phyloP scores from a whole-genome alignment of 2,888 invertebrate species.

The Pterobdella sp. region DNA sequence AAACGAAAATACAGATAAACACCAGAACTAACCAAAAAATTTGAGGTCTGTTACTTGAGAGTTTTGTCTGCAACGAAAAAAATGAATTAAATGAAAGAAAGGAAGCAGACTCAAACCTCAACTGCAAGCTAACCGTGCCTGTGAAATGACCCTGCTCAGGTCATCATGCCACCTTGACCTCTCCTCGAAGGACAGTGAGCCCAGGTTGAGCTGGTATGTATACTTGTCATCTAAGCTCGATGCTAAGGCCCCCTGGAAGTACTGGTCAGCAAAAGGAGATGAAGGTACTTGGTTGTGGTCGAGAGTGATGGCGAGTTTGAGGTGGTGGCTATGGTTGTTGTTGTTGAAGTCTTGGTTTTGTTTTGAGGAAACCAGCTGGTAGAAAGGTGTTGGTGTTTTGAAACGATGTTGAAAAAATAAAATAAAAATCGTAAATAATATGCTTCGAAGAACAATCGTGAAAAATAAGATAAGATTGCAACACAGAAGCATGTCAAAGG shows the following conservation, averaged over 20 bases:
- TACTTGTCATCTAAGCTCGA: too few relatives aligned
- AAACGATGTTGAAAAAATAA: neutral
- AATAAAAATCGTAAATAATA: neutral
- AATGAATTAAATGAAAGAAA: neutral
- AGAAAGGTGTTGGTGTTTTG: neutral
- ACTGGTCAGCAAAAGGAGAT: too few relatives aligned
- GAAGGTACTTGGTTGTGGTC: too few relatives aligned
- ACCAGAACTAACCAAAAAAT: constrained; percentile 41
- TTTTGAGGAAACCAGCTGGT: neutral
- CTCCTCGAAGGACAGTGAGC: constrained; percentile 73
- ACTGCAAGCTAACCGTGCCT: constrained; percentile 14
- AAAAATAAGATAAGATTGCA: too few relatives aligned
- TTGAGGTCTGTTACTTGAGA: constrained; percentile 41
- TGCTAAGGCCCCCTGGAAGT: too few relatives aligned
- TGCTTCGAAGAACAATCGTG: neutral
- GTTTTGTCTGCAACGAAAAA: neutral
- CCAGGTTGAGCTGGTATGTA: constrained; percentile 62
- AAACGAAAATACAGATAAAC: neutral
- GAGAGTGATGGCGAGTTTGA: too few relatives aligned
- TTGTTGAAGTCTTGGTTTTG: neutral
- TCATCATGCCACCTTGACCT: constrained; percentile 80
- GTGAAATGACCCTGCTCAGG: constrained; percentile 57
- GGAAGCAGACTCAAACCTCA: neutral
- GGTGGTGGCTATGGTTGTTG: neutral
- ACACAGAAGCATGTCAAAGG: too few relatives aligned